phyloP scores from a whole-genome alignment of 2,113 vertebrate species.

The Odobenus rosmarus region DNA sequence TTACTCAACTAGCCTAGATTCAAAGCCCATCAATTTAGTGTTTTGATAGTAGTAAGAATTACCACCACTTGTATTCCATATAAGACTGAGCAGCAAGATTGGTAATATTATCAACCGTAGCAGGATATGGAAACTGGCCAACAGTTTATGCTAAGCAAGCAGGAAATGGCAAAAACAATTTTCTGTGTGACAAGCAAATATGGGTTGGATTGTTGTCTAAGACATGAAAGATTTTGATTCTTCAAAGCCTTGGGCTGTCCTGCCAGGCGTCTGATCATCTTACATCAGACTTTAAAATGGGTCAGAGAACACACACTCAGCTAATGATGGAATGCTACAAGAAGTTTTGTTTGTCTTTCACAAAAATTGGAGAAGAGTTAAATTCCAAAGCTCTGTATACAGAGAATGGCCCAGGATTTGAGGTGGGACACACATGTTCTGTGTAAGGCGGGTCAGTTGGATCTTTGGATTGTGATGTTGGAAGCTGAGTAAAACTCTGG shows the following conservation, averaged over 20 bases:
- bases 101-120: neutral
- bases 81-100: neutral
- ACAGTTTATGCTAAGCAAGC: slow-evolving; percentile 21
- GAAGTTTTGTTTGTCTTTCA: neutral
- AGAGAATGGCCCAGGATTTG: neutral
- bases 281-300: neutral
- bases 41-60: neutral
- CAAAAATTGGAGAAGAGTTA: neutral
- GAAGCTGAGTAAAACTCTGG: too few relatives aligned
- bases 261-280: neutral
- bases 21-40: neutral
- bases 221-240: neutral
- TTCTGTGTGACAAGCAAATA: slow-evolving; percentile 8
- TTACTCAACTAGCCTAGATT: neutral
- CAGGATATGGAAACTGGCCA: neutral
- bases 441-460: rapidly evolving
- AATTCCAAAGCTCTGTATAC: neutral
- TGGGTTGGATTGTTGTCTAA: neutral
- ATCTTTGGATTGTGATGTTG: neutral
- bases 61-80: neutral
- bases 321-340: neutral
- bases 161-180: slow-evolving; percentile 15
- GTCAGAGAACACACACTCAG: neutral
- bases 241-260: neutral
- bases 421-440: neutral